A percentile compares a stretch with the other conserved stretches of the same genome.
These are phyloP conservation scores for Drosophila picticornis DNA, from an alignment of 2,888 invertebrate genomes.

Conservation along the genomic window DNA sequence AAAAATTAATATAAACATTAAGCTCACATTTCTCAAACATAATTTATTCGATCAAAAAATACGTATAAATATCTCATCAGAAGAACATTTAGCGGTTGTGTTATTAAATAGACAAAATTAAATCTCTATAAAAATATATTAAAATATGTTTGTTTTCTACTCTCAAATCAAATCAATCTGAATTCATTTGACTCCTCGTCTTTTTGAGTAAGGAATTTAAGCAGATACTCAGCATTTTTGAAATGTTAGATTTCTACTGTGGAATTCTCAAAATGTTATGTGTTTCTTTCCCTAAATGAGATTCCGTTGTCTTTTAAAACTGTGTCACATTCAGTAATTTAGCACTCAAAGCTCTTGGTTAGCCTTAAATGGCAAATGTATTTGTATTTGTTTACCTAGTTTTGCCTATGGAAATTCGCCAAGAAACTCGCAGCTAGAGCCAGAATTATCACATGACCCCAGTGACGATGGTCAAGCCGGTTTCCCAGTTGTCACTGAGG, in stretches of 20 bases:
- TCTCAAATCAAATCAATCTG: neutral
- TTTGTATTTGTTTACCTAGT: neutral
- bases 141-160: neutral
- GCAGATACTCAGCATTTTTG: neutral
- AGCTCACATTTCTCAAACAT: neutral
- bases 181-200: too few species aligned
- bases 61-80: neutral
- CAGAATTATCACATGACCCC: constrained; percentile 55
- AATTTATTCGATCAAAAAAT: neutral
- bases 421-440: constrained; percentile 31
- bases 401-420: constrained; percentile 8
- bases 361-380: neutral
- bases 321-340: neutral
- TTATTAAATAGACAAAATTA: neutral
- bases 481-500: constrained; percentile 54
- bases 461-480: constrained; percentile 61
- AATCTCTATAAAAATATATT: neutral
- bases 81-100: neutral
- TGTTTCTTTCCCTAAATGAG: neutral
- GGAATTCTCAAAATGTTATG: neutral
- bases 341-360: neutral
- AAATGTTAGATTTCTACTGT: neutral
- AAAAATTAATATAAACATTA: neutral
- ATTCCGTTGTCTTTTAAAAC: neutral
- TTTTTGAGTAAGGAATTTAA: neutral